Conservation (phyloP, 2,797 vertebrate genomes). For the Morus bassanus region DNA sequence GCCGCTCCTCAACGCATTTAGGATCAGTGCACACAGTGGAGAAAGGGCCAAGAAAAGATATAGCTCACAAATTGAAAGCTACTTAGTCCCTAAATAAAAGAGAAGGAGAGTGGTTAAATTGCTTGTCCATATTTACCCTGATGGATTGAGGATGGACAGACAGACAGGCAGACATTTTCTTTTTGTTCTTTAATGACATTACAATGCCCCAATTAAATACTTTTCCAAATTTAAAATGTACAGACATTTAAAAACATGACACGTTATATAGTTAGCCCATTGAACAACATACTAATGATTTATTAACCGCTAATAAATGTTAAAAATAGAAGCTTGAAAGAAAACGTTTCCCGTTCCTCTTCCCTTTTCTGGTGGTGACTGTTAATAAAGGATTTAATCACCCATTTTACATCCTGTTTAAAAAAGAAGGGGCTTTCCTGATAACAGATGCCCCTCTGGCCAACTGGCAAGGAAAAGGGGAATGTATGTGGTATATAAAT, state of each 20-base stretch:
- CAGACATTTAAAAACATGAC: neutral
- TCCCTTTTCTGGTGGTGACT: neutral
- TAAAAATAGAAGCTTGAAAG: neutral
- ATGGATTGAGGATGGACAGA: neutral
- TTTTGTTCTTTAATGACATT: neutral
- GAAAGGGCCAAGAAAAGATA: neutral
- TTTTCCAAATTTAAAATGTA: neutral
- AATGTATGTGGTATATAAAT: constrained; percentile 48
- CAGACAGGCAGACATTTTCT: neutral
- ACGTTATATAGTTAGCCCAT: neutral
- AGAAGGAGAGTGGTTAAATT: neutral
- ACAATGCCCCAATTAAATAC: neutral
- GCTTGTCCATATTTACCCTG: neutral
- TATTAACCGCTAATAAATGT: neutral
- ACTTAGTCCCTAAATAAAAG: neutral
- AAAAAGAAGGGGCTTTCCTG: constrained; percentile 32
- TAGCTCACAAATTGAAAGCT: neutral
- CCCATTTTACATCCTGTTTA: constrained; percentile 47
- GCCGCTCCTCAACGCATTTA: rapidly evolving
- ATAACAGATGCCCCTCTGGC: constrained; percentile 62
- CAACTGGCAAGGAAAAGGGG: constrained; percentile 24
- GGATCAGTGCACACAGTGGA: neutral
- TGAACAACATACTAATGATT: neutral
- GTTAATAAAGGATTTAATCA: constrained; percentile 36
- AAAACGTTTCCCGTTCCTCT: neutral